Evolutionary conservation across 2,888 invertebrate genomes (phyloP).

Genomic region (Drosophila fungiperda): DNA sequence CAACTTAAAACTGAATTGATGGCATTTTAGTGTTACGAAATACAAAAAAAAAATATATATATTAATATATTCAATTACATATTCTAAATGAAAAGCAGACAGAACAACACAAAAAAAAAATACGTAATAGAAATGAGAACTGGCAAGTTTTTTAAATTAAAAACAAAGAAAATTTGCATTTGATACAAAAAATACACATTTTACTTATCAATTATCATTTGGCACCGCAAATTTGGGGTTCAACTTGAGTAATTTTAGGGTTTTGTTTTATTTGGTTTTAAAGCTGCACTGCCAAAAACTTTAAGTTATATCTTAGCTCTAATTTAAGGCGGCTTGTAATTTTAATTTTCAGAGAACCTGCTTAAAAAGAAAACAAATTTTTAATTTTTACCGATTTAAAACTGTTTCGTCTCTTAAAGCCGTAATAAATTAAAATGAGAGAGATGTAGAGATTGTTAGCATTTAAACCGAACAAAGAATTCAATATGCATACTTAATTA

Average conservation of each 20-base stretch:
- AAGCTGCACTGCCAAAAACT: conserved; percentile 71
- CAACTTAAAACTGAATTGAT: conserved; percentile 72
- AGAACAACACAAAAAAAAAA: conserved; percentile 46
- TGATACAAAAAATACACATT: conserved; percentile 8
- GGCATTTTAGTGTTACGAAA: conserved; percentile 67
- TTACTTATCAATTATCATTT: not conserved
- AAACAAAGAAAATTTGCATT: conserved; percentile 1
- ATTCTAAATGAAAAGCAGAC: conserved; percentile 48
- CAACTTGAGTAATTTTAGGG: not conserved
- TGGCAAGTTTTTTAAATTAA: conserved; percentile 21
- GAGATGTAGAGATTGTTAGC: conserved; percentile 80
- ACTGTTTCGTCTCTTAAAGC: conserved; percentile 11
- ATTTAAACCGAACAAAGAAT: conserved; percentile 62
- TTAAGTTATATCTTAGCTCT: conserved; percentile 35
- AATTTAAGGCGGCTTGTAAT: conserved; percentile 8
- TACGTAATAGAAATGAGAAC: conserved; percentile 54
- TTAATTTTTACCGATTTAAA: conserved; percentile 18
- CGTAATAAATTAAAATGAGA: conserved; percentile 57
- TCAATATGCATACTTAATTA: conserved; percentile 38
- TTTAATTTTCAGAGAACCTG: conserved; percentile 10
- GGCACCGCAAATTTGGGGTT: conserved; percentile 4
- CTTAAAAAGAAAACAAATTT: conserved; percentile 1
- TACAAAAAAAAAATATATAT: conserved; percentile 19
- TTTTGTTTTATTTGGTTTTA: conserved; percentile 14
- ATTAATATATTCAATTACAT: conserved; percentile 54